Evolutionary conservation across 1,140 invertebrate genomes (phyloP).

Genomic region (Ericerus pela): DNA sequence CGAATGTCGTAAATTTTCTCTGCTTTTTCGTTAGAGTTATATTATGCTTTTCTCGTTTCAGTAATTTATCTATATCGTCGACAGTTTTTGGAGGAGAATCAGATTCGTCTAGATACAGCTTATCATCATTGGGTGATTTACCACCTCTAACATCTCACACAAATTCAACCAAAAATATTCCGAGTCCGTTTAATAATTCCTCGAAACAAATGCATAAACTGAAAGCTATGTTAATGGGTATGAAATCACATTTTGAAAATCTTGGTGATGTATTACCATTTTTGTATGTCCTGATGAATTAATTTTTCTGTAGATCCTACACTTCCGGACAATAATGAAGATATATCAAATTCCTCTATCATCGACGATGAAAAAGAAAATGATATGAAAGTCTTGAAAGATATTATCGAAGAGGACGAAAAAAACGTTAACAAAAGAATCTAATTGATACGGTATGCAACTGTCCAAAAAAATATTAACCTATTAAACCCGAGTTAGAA

Average conservation of each 20-base stretch:
- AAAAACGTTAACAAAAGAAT: too few species aligned
- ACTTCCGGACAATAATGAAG: background rate
- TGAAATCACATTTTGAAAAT: background rate
- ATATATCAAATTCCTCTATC: background rate
- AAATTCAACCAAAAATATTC: constrained; percentile 32
- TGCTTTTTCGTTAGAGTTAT: too few species aligned
- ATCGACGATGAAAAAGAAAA: background rate
- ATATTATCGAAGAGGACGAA: too few species aligned
- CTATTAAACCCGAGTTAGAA: too few species aligned
- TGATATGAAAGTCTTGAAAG: background rate
- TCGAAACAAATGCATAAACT: constrained; percentile 31
- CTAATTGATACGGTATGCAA: too few species aligned
- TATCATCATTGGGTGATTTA: constrained; percentile 29
- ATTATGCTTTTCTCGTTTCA: too few species aligned
- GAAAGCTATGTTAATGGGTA: background rate
- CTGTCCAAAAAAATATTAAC: too few species aligned
- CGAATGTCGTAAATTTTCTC: too few species aligned
- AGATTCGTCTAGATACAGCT: constrained; percentile 24
- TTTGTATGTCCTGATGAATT: background rate
- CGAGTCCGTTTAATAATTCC: constrained; percentile 32
- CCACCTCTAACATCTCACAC: constrained; percentile 30
- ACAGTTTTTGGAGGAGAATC: too few species aligned
- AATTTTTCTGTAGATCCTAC: background rate
- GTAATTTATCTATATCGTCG: too few species aligned
- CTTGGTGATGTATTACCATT: background rate